phyloP scores from a whole-genome alignment of 2,888 invertebrate genomes.

The Ennomos fuscantarius region DNA sequence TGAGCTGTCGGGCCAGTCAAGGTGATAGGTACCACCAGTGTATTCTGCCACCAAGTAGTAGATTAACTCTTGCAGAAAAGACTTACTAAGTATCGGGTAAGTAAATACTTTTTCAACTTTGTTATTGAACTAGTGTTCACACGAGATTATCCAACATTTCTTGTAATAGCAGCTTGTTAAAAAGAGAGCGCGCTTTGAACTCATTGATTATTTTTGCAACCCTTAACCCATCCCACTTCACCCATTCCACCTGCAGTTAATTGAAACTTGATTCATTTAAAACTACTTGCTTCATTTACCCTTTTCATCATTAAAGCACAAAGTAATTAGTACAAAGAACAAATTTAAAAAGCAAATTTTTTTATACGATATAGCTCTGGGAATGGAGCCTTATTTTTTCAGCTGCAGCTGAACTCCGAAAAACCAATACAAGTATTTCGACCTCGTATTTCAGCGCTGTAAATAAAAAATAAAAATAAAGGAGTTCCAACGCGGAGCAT shows the following conservation, averaged over 20 bases:
- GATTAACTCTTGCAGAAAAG: too few species aligned
- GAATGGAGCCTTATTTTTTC: constrained; percentile 21
- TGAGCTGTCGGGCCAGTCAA: too few species aligned
- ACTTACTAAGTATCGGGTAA: too few species aligned
- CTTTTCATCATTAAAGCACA: too few species aligned
- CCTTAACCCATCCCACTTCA: constrained; percentile 7
- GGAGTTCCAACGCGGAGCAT: constrained; percentile 16
- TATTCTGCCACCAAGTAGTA: too few species aligned
- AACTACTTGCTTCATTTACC: constrained; percentile 1
- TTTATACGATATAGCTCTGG: constrained; percentile 9
- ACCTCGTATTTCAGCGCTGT: constrained; percentile 27
- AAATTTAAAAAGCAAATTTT: constrained; percentile 22
- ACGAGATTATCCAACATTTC: constrained; percentile 3
- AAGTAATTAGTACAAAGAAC: constrained; percentile 9
- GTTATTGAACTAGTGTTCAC: too few species aligned
- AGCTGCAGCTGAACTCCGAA: constrained; percentile 25
- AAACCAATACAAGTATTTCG: constrained; percentile 26
- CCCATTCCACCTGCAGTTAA: constrained; percentile 7
- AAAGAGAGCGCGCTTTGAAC: constrained; percentile 15
- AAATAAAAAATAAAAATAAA: constrained; percentile 33
- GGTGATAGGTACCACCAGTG: too few species aligned
- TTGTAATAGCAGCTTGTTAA: constrained; percentile 20
- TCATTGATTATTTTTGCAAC: constrained; percentile 39
- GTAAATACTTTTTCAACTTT: too few species aligned
- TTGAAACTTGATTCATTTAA: constrained; percentile 7